phyloP scores from a whole-genome alignment of 2,888 invertebrate genomes.

The Leptura quadrifasciata region DNA sequence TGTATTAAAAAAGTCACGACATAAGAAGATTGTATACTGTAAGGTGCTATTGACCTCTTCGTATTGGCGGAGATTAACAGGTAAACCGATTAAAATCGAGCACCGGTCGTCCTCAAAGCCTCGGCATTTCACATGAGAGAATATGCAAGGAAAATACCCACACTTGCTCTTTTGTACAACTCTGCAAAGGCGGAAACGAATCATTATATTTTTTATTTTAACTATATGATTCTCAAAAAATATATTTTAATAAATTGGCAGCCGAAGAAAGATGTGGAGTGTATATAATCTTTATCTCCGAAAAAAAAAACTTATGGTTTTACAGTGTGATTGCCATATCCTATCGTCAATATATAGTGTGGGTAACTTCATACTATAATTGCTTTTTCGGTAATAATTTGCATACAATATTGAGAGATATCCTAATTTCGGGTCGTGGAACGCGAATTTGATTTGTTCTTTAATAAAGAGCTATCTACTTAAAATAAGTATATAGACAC shows the following conservation, averaged over 20 bases:
- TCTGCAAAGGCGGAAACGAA: constrained; percentile 15
- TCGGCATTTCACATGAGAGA: constrained; percentile 63
- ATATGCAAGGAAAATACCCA: constrained; percentile 60
- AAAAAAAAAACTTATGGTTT: background rate
- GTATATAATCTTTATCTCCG: background rate
- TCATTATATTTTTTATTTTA: constrained; percentile 10
- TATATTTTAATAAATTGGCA: background rate
- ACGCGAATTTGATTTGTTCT: no score
- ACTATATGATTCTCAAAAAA: background rate
- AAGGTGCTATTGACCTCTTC: constrained; percentile 70
- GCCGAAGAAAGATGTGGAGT: background rate
- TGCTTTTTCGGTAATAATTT: background rate
- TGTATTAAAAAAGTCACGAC: constrained; percentile 66
- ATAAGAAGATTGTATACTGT: constrained; percentile 65
- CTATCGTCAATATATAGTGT: background rate
- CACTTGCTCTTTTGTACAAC: constrained; percentile 42
- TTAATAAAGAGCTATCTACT: no score
- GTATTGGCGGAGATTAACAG: constrained; percentile 71
- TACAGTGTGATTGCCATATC: background rate
- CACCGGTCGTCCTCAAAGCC: constrained; percentile 62
- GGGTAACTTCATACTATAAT: background rate
- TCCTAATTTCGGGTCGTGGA: no score
- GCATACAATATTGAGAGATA: no score
- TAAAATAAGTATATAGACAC: no score
- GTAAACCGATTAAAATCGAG: constrained; percentile 72